phyloP scores from a whole-genome alignment of 2,113 vertebrate species.

The Alouatta palliata region DNA sequence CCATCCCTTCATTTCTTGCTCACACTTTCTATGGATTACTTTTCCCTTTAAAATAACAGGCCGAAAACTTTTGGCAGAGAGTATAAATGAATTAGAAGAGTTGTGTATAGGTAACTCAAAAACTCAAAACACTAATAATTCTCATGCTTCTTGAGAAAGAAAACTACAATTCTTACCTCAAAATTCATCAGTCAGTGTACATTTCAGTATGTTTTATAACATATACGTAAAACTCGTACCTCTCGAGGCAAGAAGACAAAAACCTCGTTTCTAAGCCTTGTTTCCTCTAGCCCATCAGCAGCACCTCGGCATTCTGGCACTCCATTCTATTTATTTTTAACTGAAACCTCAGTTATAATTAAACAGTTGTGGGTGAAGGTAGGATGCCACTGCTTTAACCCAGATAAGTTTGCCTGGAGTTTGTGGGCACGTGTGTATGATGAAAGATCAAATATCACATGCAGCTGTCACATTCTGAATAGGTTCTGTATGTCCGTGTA shows the following conservation, averaged over 20 bases:
- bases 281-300: neutral
- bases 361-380: neutral
- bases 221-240: neutral
- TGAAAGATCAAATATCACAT: neutral
- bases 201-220: constrained; percentile 47
- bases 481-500: neutral
- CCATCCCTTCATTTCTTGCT: neutral
- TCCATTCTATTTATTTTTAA: constrained; percentile 45
- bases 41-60: constrained; percentile 27
- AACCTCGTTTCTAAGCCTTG: neutral
- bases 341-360: constrained; percentile 41
- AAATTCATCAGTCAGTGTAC: neutral
- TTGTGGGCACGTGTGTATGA: neutral
- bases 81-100: constrained; percentile 10
- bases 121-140: neutral
- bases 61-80: constrained; percentile 27
- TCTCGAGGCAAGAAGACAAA: constrained; percentile 28
- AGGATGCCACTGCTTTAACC: neutral
- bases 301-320: neutral
- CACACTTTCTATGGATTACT: neutral
- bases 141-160: constrained; percentile 7
- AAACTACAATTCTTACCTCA: neutral
- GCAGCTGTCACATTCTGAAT: neutral
- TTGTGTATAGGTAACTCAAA: neutral
- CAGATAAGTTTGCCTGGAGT: constrained; percentile 41